Conservation (phyloP, 2,113 vertebrate genomes). For the Lepidiolamprologus cunningtoni region DNA sequence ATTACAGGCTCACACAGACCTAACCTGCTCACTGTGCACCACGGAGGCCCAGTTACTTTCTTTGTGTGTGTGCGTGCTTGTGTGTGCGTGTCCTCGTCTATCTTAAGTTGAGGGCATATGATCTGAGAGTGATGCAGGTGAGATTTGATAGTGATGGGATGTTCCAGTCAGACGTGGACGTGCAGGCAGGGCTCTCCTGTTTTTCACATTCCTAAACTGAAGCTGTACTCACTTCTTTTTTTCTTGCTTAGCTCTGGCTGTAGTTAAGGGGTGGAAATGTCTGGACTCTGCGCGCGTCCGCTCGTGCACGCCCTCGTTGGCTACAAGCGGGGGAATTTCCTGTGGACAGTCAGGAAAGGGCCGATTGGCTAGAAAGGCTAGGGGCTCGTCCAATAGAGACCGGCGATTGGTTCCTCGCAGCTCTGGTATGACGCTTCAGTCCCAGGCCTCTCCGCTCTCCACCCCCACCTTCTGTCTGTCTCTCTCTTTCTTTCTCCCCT, state of each 20-base stretch:
- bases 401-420: constrained; percentile 38
- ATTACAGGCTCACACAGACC: constrained; percentile 40
- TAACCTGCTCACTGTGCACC: constrained; percentile 25
- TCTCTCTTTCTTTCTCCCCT: neutral
- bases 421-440: constrained; percentile 63
- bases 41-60: neutral
- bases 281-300: neutral
- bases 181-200: neutral
- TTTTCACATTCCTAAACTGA: neutral
- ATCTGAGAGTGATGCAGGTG: constrained; percentile 16
- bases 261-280: constrained; percentile 14
- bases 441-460: constrained; percentile 16
- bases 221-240: neutral
- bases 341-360: constrained; percentile 37
- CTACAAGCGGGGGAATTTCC: constrained; percentile 61
- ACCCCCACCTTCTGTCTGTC: neutral
- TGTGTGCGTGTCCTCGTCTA: neutral
- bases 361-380: constrained; percentile 52
- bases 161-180: neutral
- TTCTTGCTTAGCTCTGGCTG: neutral
- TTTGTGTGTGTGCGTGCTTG: neutral
- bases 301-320: neutral
- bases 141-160: constrained; percentile 43
- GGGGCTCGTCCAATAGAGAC: constrained; percentile 60
- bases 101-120: constrained; percentile 10